Conservation (phyloP, 1,140 invertebrate genomes). For the Magallana ariakensis region DNA sequence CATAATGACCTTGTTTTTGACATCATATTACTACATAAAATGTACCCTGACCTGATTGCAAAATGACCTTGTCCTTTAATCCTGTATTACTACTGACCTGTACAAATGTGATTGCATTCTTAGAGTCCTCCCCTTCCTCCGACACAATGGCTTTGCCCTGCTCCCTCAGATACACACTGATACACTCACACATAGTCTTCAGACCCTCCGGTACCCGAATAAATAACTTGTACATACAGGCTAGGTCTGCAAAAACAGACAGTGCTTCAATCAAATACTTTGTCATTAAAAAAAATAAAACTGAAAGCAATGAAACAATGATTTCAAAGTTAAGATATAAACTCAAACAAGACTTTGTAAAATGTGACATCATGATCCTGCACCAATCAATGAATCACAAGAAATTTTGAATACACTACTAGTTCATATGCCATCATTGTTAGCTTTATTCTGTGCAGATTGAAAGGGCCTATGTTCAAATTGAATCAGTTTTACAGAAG, state of each 20-base stretch:
- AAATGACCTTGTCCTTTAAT: no score
- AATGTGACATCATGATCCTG: no score
- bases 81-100: constrained; percentile 82
- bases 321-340: no score
- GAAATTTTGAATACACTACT: no score
- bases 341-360: no score
- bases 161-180: constrained; percentile 95
- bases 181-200: constrained; percentile 96
- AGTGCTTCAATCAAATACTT: neutral
- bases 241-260: constrained; percentile 85
- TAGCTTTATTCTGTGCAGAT: no score
- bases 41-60: constrained; percentile 17
- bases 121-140: constrained; percentile 88
- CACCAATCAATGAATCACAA: no score
- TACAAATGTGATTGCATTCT: constrained; percentile 97
- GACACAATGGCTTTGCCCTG: constrained; percentile 96
- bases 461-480: no score
- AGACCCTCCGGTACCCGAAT: constrained; percentile 93
- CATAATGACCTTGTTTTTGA: constrained; percentile 88
- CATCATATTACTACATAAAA: no score
- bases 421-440: no score
- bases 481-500: neutral
- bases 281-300: constrained; percentile 16
- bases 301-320: neutral
- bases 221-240: constrained; percentile 98